Conservation (phyloP, 2,888 invertebrate genomes). For the Tenthredo amoena region DNA sequence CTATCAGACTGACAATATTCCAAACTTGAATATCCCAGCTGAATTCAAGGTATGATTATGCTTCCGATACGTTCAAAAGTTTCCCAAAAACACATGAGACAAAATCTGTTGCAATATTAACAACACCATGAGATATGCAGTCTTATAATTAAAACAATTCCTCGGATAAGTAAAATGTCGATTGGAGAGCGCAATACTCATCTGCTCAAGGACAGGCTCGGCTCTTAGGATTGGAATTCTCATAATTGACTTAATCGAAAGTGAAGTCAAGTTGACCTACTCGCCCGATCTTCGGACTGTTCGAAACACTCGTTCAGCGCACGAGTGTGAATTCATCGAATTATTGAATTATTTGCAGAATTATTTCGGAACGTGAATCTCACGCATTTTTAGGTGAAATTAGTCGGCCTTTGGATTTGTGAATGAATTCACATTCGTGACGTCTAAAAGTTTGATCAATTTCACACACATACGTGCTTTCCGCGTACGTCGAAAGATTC, state of each 20-base stretch:
- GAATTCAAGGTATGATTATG: background rate
- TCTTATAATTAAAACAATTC: background rate
- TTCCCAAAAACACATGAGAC: background rate
- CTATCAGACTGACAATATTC: background rate
- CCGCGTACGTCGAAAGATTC: background rate
- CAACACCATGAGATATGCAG: background rate
- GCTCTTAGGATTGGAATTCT: conserved; percentile 24
- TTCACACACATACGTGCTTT: background rate
- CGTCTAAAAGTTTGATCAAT: background rate
- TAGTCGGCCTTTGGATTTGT: background rate
- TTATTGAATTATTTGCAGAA: background rate
- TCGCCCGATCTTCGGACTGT: conserved; percentile 15
- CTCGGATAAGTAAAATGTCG: conserved; percentile 1
- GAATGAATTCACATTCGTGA: background rate
- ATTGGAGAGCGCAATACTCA: conserved; percentile 6
- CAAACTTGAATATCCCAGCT: background rate
- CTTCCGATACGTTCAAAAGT: background rate
- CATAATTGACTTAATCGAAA: conserved; percentile 23
- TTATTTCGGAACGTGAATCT: background rate
- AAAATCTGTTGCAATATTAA: background rate
- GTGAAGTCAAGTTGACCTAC: conserved; percentile 32
- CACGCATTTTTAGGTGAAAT: background rate
- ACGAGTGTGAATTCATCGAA: conserved; percentile 13
- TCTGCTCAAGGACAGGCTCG: background rate
- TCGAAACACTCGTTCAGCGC: background rate